Evolutionary conservation across 2,888 invertebrate species (phyloP), one percentile per base, ranked within the genome.

Genomic region (Harpalus rubripes): DNA sequence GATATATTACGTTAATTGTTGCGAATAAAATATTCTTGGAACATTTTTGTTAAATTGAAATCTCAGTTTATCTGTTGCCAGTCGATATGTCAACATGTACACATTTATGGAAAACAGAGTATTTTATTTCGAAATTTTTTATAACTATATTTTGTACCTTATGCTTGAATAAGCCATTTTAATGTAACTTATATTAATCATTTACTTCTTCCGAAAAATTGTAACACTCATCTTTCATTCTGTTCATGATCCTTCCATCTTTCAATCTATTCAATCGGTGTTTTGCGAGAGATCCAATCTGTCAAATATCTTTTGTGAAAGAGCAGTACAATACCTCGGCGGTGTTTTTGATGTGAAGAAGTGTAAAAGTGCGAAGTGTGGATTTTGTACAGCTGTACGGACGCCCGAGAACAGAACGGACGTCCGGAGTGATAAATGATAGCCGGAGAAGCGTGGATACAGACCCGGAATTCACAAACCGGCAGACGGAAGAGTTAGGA

Each of bases 361-460:
- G 44, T 52, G 44, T 52, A 52, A 52, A 52, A 52, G 44, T 59
- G 59, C n/a, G 59, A 52, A 52, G 44, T 59, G 59, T 16, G 59
- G 16, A 16, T 59, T 59, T 59, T 15, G 59, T 15, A 16, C 16
- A 59, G 44, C 44, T 52, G 44, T 52, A 52, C 10, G 10, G 44
- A 12, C 8, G 44, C 12, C 44, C 44, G 10, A 12, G 44, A 52
- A 52, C 44, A 52, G 10, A 52, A 52, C 44, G 44, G 44, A 52
- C 44, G 6, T 26, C n/a, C 7, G 32, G 32, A 68, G 68, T 68
- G 68, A 68, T 68, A 68, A 68, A 68, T 39, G 68, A 68, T 39
- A 3, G 12, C 65, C 68, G 68, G 32, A 32, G 15, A 39, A 12
- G 3, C 68, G 68, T 4, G 39, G 10, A 59, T 10, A 12, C 44